Evolutionary conservation across 2,797 vertebrate genomes (phyloP).

Genomic region (Phalanger gymnotis): DNA sequence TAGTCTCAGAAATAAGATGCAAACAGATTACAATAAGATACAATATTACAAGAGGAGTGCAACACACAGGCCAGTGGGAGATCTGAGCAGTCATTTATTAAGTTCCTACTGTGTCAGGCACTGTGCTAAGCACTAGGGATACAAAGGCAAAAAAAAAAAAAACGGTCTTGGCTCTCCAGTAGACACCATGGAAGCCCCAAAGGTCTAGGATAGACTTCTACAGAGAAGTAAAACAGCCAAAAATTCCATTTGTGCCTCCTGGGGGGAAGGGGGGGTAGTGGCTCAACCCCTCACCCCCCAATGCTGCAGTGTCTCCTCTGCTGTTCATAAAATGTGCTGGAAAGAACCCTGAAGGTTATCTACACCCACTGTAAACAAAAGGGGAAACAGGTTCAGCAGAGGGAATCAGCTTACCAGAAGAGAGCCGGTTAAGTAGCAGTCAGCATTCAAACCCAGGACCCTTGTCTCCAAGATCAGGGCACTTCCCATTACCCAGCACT

Average conservation of each 20-base stretch:
- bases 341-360: background rate
- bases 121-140: background rate
- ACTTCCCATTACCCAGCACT: background rate
- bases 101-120: background rate
- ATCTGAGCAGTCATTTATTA: background rate
- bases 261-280: no score
- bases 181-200: background rate
- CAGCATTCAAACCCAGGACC: background rate
- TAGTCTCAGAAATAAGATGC: background rate
- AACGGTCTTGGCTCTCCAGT: background rate
- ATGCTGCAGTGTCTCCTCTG: background rate
- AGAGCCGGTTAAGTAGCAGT: background rate
- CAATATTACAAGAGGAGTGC: background rate
- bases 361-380: background rate
- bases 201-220: background rate
- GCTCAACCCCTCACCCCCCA: background rate
- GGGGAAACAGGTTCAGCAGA: background rate
- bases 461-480: background rate
- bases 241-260: background rate
- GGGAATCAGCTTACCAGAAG: background rate
- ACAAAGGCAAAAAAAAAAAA: background rate
- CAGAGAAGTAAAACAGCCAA: background rate
- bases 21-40: background rate
- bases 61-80: background rate
- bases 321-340: background rate